Base-by-base conservation (phyloP, 2,113 vertebrate genomes). In the Jaculus jaculus region DNA sequence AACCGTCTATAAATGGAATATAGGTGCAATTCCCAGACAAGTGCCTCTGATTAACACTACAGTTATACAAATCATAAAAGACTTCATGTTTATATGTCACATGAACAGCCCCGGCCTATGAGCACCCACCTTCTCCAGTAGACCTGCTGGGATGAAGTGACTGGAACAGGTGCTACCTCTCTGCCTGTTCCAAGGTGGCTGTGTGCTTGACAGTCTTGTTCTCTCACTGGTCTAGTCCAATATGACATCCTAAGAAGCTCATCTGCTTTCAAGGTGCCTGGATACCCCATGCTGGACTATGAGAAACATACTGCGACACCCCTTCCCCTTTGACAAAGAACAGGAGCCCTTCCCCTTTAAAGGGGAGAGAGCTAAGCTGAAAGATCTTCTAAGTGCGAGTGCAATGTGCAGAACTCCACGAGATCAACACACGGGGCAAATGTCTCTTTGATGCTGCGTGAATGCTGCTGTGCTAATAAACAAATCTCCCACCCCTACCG, bases 271-370 rank as follows among this genome's bases (percentile, higher is more conserved):
- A 10, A 77, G 63, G 23, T 77, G 28, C 71, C 90, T 47, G 23
- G 20, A n/a, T 68, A 16, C 73, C 86, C 80, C 39, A 23, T 21
- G 4, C 68, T 24, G 51, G 75, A 78, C 82, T 20, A 6, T 3
- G 11, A 80, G 37, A 89, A 71, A 42, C 2, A n/a, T 42, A 73
- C 3, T 10, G 20, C 28, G 58, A 42, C 4, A 28, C 65, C 72
- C 51, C 13, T 20, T n/a, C 37, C 34, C 60, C 81, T 61, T 30
- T 58, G 61, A 71, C 77, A 74, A 87, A 68, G 30, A 83, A 21
- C 12, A 17, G 30, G 83, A 90, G 42, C 32, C 21, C 20, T 39
- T n/a, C 34, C 72, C 69, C 74, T 94, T 92, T 90, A 91, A 91
- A 74, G 68, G 58, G 30, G 2, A 65, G 78, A 32, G 37, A 30